phyloP scores from a whole-genome alignment of 2,797 vertebrate genomes.

The Cuculus canorus region DNA sequence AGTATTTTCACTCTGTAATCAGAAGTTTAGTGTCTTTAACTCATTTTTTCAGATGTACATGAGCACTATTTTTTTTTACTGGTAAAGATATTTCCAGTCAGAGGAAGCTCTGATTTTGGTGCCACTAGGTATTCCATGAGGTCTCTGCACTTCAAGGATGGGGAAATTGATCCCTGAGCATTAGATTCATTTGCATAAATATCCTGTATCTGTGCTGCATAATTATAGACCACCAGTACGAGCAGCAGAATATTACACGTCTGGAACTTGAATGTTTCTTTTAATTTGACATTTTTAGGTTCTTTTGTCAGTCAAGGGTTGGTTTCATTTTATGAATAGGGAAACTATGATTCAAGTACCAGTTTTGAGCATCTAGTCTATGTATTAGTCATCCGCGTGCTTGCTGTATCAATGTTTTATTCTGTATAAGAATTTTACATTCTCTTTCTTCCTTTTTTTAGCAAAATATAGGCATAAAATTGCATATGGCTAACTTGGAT shows the following conservation, averaged over 20 bases:
- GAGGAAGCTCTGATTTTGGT: not conserved
- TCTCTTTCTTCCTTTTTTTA: not conserved
- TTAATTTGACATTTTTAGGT: not conserved
- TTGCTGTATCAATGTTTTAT: not conserved
- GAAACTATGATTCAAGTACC: not conserved
- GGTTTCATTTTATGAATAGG: not conserved
- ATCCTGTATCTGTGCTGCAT: not conserved
- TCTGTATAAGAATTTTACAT: not conserved
- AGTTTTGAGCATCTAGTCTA: not conserved
- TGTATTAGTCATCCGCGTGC: not conserved
- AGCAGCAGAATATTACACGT: not conserved
- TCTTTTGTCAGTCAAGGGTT: not conserved
- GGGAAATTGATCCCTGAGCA: not conserved
- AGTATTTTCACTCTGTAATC: not conserved
- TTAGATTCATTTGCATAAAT: conserved; percentile 32
- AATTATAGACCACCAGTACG: not conserved
- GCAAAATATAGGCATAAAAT: not conserved
- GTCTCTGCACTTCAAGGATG: not conserved
- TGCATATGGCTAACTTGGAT: not conserved
- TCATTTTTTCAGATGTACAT: not conserved
- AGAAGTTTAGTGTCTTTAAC: not conserved
- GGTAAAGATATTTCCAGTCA: not conserved
- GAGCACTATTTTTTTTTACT: not conserved
- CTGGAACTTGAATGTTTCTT: not conserved
- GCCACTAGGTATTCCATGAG: not conserved